A percentile compares a stretch with the other conserved stretches of the same genome.
Evolutionary conservation across 1,140 invertebrate species (phyloP).

Genomic region (Triops longicaudatus): DNA sequence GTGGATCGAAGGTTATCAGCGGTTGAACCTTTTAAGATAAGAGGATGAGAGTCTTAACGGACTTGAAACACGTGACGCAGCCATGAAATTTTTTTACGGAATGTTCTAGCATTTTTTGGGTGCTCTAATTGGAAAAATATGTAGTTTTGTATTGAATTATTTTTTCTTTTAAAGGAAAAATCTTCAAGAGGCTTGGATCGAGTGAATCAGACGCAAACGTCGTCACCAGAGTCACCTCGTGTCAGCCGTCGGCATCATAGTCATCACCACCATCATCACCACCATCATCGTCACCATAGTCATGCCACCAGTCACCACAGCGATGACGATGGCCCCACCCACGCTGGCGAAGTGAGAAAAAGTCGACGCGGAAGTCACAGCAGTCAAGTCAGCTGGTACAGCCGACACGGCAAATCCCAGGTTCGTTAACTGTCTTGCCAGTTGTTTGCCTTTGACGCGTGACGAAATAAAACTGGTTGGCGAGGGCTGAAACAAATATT

Average conservation of each 20-base stretch:
- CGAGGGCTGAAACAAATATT: no score
- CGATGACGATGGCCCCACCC: slow-evolving; percentile 44
- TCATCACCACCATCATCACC: slow-evolving; percentile 44
- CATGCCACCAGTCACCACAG: slow-evolving; percentile 34
- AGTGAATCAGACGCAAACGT: slow-evolving; percentile 31
- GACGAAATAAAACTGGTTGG: no score
- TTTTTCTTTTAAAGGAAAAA: neutral
- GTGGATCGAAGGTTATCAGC: no score
- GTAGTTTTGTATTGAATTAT: no score
- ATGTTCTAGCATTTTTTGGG: no score
- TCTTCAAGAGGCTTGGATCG: slow-evolving; percentile 2
- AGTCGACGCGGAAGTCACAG: slow-evolving; percentile 30
- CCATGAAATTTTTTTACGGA: no score
- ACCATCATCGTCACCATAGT: slow-evolving; percentile 39
- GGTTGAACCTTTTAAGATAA: no score
- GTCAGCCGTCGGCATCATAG: slow-evolving; percentile 40
- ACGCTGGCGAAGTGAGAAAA: slow-evolving; percentile 25
- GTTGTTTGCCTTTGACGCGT: no score
- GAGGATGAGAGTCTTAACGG: no score
- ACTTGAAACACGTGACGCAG: no score
- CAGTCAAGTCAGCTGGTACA: slow-evolving; percentile 35
- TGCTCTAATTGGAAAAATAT: no score
- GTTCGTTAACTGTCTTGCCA: slow-evolving; percentile 27
- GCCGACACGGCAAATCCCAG: slow-evolving; percentile 37
- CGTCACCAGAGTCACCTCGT: slow-evolving; percentile 32